Base-by-base conservation (phyloP, 2,797 vertebrate species). In the Peromyscus attwateri region DNA sequence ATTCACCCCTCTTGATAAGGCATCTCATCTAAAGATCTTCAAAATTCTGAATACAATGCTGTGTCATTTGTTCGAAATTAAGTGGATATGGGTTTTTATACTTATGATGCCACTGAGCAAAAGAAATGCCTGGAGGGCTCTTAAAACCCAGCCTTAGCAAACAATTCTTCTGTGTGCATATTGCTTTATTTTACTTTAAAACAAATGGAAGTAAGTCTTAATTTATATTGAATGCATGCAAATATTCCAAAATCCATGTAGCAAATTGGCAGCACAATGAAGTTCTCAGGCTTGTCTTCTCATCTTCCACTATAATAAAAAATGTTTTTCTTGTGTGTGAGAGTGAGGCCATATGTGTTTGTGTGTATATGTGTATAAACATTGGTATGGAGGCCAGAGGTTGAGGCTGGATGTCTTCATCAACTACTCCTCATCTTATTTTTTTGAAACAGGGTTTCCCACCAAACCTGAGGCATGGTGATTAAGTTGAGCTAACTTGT, bases 1-100 rank as follows among this genome's bases (percentile, higher is more conserved):
- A 87, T 97, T 73, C 31, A 91, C 79, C 40, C 34, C 55, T 95
- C 40, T 19, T 55, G 57, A 62, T 64, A 76, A 37, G n/a, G 43
- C 31, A 49, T 70, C 60, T 95, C 3, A 37, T 43, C 71, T 87
- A 83, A 83, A 91, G 5, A 60, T 14, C 16, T 95, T 75, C 57
- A 76, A 40, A 37, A 62, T 6, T 77, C 25, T 92, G n/a, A 34
- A 25, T 49, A 62, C 31, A 60, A 76, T 83, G 57, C 34, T 94
- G 1, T 12, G 73, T 37, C 55, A 3, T 17, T 70, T 27, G 1
- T 27, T 91, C 21, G 92, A 92, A 89, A 80, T 75, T 92, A 68
- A 94, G 19, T 13, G 43, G 21, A 62, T 37, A 27, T 55, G 3
- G 43, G 3, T 52, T 91, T 93, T 92, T 64, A 13, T 88, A 46